A percentile compares a stretch with the other conserved stretches of the same genome.
phyloP scores from a whole-genome alignment of 2,113 vertebrate species.

The Brachirus orientalis region DNA sequence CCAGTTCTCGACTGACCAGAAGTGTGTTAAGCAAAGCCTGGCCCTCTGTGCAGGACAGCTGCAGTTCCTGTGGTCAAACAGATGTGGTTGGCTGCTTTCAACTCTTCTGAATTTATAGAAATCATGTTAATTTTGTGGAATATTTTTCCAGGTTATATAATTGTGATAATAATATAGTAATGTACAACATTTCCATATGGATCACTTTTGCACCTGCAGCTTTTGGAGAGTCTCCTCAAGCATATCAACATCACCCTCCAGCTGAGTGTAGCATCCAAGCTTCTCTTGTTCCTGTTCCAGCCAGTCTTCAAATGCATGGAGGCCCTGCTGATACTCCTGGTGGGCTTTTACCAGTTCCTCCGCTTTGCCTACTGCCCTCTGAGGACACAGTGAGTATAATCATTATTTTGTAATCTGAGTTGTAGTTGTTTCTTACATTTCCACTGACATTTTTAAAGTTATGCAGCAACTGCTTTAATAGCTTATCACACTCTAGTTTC shows the following conservation, averaged over 20 bases:
- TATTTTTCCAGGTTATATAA: neutral
- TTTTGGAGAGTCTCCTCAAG: slow-evolving; percentile 87
- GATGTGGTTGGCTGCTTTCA: neutral
- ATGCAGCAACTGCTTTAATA: too few relatives aligned
- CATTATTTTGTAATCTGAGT: neutral
- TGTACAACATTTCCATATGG: too few relatives aligned
- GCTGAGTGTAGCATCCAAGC: slow-evolving; percentile 84
- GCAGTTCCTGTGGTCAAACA: slow-evolving; percentile 78
- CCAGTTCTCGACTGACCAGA: slow-evolving; percentile 86
- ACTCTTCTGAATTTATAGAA: neutral
- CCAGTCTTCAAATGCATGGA: slow-evolving; percentile 93
- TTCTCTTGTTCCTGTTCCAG: slow-evolving; percentile 90
- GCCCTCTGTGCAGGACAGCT: slow-evolving; percentile 89
- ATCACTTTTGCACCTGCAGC: slow-evolving; percentile 87
- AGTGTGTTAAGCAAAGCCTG: slow-evolving; percentile 88
- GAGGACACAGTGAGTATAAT: neutral
- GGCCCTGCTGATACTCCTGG: slow-evolving; percentile 90
- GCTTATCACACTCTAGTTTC: neutral
- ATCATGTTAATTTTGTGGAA: too few relatives aligned
- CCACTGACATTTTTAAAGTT: too few relatives aligned
- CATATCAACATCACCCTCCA: slow-evolving; percentile 87
- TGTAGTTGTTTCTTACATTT: too few relatives aligned
- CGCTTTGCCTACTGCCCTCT: slow-evolving; percentile 88
- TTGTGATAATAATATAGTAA: neutral
- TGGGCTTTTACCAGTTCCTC: slow-evolving; percentile 90